Conservation (phyloP, 1,140 invertebrate species). For the Aphaenogaster ashmeadi region DNA sequence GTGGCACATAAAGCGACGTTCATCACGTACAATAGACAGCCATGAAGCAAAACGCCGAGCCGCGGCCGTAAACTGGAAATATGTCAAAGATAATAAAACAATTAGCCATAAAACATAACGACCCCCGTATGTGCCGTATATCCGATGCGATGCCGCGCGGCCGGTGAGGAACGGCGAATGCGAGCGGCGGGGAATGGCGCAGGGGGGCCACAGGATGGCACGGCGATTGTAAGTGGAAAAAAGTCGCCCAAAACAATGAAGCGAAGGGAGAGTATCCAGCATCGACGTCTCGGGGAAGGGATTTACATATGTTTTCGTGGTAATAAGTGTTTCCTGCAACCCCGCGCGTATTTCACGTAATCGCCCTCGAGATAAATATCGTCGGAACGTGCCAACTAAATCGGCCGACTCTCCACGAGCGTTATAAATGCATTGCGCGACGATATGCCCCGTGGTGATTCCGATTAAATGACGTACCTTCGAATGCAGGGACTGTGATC, state of each 20-base stretch:
- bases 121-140: slow-evolving; percentile 85
- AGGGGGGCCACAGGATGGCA: slow-evolving; percentile 71
- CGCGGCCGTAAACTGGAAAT: slow-evolving; percentile 87
- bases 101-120: slow-evolving; percentile 88
- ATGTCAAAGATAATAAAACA: slow-evolving; percentile 88
- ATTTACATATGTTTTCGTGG: slow-evolving; percentile 49
- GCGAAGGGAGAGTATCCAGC: slow-evolving; percentile 43
- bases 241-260: slow-evolving; percentile 77
- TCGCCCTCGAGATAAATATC: slow-evolving; percentile 46
- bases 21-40: slow-evolving; percentile 86
- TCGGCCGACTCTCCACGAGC: background rate
- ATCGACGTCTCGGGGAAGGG: slow-evolving; percentile 41
- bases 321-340: slow-evolving; percentile 39
- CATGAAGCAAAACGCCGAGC: slow-evolving; percentile 84
- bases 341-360: slow-evolving; percentile 37
- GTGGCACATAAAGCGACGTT: slow-evolving; percentile 80
- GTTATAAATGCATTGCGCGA: background rate
- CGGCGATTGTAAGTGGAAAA: slow-evolving; percentile 73
- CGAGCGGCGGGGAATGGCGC: slow-evolving; percentile 49
- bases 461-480: background rate
- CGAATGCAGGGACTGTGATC: background rate
- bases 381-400: slow-evolving; percentile 40
- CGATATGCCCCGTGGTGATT: background rate
- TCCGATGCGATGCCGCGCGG: slow-evolving; percentile 74
- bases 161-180: slow-evolving; percentile 65